These are phyloP conservation scores for Parnassius glacialis DNA, from an alignment of 2,888 invertebrate species.

Conservation along the genomic window DNA sequence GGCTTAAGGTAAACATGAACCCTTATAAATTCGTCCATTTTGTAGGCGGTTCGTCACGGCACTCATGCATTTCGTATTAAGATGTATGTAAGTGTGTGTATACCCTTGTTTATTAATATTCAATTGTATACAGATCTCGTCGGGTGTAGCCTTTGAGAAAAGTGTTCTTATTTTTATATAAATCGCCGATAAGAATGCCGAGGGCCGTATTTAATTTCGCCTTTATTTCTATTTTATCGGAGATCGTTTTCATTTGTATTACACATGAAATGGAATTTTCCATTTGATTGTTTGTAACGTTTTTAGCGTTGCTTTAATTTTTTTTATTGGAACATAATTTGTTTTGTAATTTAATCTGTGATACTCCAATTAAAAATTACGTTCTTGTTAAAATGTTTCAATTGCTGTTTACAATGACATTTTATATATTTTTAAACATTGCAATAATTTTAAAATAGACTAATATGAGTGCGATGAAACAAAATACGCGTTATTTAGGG, in stretches of 20 bases:
- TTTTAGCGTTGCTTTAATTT: background rate
- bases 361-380: no score
- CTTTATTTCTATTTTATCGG: conserved; percentile 14
- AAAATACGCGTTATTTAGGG: no score
- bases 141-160: background rate
- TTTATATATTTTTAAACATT: no score
- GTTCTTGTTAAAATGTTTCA: no score
- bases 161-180: conserved; percentile 16
- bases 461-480: no score
- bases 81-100: conserved; percentile 1
- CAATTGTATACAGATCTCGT: conserved; percentile 13
- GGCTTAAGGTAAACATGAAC: conserved; percentile 16
- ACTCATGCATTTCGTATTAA: conserved; percentile 15
- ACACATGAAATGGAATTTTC: conserved; percentile 8
- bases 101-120: conserved; percentile 14
- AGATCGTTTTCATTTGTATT: conserved; percentile 5
- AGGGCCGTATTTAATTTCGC: conserved; percentile 15
- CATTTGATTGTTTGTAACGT: conserved; percentile 10
- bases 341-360: background rate
- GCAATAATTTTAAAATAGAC: no score
- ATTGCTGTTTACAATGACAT: no score
- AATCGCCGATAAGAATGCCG: conserved; percentile 14
- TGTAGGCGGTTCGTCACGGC: conserved; percentile 6
- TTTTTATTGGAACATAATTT: background rate
- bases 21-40: conserved; percentile 16